Evolutionary conservation across 2,888 invertebrate genomes (phyloP).

Genomic region (Hylaea fasciaria): DNA sequence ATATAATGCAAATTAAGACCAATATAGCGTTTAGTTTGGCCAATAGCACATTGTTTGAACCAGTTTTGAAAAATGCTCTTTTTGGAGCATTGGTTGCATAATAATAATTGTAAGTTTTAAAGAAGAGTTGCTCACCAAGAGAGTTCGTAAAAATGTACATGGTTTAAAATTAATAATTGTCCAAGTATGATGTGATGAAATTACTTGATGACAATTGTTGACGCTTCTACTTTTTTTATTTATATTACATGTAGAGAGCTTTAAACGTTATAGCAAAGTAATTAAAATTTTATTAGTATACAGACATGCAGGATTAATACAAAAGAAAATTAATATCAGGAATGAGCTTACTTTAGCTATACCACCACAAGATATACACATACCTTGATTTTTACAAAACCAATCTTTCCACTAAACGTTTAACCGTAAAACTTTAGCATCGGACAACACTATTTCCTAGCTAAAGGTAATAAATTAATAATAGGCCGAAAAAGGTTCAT

Average conservation of each 20-base stretch:
- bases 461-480: too few relatives aligned
- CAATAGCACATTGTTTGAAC: too few relatives aligned
- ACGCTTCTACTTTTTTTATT: neutral
- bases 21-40: too few relatives aligned
- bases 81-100: too few relatives aligned
- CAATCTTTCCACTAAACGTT: neutral
- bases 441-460: too few relatives aligned
- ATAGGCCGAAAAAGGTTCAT: too few relatives aligned
- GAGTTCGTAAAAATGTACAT: too few relatives aligned
- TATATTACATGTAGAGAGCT: constrained; percentile 6
- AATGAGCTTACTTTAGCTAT: constrained; percentile 9
- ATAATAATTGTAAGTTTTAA: too few relatives aligned
- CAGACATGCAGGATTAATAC: constrained; percentile 21
- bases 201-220: neutral
- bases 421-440: neutral
- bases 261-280: constrained; percentile 3
- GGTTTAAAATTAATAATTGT: too few relatives aligned
- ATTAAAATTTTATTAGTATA: constrained; percentile 1
- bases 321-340: neutral
- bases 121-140: too few relatives aligned
- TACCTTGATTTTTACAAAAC: neutral
- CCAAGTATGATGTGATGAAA: neutral
- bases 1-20: too few relatives aligned
- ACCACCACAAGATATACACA: constrained; percentile 2
- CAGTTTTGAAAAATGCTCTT: too few relatives aligned